Base-by-base conservation (phyloP, 2,113 vertebrate genomes). In the Microtus montanus region DNA sequence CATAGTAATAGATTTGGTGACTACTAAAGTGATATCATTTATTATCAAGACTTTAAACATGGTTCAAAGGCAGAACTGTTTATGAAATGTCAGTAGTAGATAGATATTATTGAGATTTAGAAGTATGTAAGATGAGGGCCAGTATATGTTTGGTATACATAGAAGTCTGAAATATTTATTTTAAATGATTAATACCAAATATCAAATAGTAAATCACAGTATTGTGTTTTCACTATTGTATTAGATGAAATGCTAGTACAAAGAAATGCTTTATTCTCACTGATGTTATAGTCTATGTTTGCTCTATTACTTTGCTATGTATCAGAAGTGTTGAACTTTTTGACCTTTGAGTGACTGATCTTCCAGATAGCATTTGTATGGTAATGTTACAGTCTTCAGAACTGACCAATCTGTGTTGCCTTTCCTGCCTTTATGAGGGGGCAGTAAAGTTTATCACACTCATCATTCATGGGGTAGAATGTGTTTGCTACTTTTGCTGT, bases 341-440 rank as follows among this genome's bases (percentile, higher is more conserved):
- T 47, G 64, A 86, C 63, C 52, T 92, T 73, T 93, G 77, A 95
- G 75, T 89, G 66, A 80, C 80, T 91, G 71, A 93, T 93, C 47
- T 80, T 97, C 47, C 35, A 63, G 87, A 95, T 64, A 92, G 41
- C 15, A 92, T 94, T 98, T 97, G 92, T 98, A 49, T 93, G 54
- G 86, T 93, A 96, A 90, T 96, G 78, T 94, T 94, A 94, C 92
- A 5, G 3, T 97, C 92, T 97, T 96, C 96, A 97, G 80, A 97
- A 92, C 90, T 87, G 61, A 75, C 66, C 52, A 86, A 97, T 92
- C 97, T 97, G 74, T 94, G 96, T 98, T 98, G 96, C 96, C 95
- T 93, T 96, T 98, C 68, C 90, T 96, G 78, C 87, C 66, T 93
- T 94, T 91, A 10, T 97, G 96, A 97, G 90, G 9, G 97, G 95